A percentile compares a stretch with the other conserved stretches of the same genome.
phyloP scores from a whole-genome alignment of 1,140 invertebrate genomes.

The Anoplophora glabripennis region DNA sequence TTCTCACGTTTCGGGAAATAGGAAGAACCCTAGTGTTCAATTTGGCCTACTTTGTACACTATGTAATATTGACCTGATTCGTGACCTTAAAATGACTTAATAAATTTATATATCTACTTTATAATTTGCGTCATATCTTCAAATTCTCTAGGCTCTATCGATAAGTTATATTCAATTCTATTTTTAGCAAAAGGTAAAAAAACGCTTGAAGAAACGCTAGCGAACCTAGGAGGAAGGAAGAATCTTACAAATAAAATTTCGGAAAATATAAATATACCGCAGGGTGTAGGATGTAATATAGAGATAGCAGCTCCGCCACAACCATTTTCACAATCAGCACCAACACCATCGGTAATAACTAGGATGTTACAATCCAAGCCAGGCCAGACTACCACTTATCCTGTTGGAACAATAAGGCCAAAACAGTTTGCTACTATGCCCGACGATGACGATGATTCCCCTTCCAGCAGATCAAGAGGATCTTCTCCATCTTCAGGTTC shows the following conservation, averaged over 20 bases:
- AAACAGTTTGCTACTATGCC: constrained; percentile 41
- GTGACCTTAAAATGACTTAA: too few species aligned
- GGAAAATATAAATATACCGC: constrained; percentile 5
- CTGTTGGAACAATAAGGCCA: constrained; percentile 35
- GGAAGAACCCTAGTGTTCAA: too few species aligned
- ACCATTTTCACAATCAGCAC: constrained; percentile 48
- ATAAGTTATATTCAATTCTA: background rate
- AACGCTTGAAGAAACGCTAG: constrained; percentile 23
- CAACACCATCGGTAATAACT: constrained; percentile 59
- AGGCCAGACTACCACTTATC: constrained; percentile 22
- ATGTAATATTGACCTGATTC: too few species aligned
- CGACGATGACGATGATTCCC: constrained; percentile 27
- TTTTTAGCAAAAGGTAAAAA: constrained; percentile 26
- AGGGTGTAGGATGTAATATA: constrained; percentile 34
- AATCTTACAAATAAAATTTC: background rate
- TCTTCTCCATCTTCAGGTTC: constrained; percentile 11
- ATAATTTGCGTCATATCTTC: too few species aligned
- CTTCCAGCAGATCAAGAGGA: constrained; percentile 5
- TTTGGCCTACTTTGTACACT: too few species aligned
- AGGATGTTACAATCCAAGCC: constrained; percentile 55
- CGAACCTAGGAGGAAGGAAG: constrained; percentile 29
- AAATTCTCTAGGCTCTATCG: too few species aligned
- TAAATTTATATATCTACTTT: too few species aligned
- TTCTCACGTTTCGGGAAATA: too few species aligned
- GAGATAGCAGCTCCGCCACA: constrained; percentile 49